phyloP scores from a whole-genome alignment of 2,113 vertebrate genomes.

The Sinocyclocheilus anophthalmus region DNA sequence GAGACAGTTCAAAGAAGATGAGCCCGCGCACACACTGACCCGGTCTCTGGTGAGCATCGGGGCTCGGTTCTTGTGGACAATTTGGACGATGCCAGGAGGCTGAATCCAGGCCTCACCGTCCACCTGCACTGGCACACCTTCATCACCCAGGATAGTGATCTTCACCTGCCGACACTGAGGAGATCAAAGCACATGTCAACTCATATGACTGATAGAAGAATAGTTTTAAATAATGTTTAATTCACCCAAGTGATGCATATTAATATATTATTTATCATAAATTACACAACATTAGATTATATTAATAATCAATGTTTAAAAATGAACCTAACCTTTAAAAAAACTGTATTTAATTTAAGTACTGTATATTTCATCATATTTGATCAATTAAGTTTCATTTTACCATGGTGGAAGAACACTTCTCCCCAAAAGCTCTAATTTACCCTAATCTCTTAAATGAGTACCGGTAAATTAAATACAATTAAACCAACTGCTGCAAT shows the following conservation, averaged over 20 bases:
- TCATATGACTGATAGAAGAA: not conserved
- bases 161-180: slow-evolving; percentile 88
- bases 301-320: too few species aligned
- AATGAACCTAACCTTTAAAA: too few species aligned
- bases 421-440: not conserved
- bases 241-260: too few species aligned
- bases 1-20: too few species aligned
- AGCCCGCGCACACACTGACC: slow-evolving; percentile 63
- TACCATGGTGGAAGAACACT: too few species aligned
- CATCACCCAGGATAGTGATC: slow-evolving; percentile 93
- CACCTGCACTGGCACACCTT: slow-evolving; percentile 93
- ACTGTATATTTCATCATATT: too few species aligned
- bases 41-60: slow-evolving; percentile 95
- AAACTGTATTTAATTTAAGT: too few species aligned
- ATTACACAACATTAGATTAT: too few species aligned
- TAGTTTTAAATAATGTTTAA: too few species aligned
- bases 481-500: too few species aligned
- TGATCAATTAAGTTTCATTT: too few species aligned
- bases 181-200: not conserved
- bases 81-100: slow-evolving; percentile 89
- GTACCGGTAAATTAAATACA: not conserved
- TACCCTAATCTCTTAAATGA: not conserved
- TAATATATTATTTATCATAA: too few species aligned
- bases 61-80: slow-evolving; percentile 92
- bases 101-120: slow-evolving; percentile 98